A percentile compares a stretch with the other conserved stretches of the same genome.
These are phyloP conservation scores for Aphelenchoides avenae DNA, from an alignment of 1,140 invertebrate genomes.

Conservation along the genomic window DNA sequence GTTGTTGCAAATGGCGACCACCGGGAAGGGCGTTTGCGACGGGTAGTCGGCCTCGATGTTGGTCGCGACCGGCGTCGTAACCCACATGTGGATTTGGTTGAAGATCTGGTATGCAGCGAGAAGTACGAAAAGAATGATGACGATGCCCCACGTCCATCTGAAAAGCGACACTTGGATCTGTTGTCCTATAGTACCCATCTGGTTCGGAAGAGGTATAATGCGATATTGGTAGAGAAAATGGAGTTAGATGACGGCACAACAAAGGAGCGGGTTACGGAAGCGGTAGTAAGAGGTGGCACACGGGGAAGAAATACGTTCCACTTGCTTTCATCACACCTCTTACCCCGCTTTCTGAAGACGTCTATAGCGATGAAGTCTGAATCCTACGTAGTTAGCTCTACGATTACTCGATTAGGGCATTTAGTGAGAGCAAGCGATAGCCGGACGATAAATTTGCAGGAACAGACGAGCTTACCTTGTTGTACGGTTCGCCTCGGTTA, in stretches of 20 bases:
- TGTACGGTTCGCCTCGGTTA: slow-evolving; percentile 25
- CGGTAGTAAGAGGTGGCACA: slow-evolving; percentile 9
- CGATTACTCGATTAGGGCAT: neutral
- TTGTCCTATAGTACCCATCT: neutral
- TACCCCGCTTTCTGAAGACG: neutral
- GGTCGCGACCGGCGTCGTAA: slow-evolving; percentile 38
- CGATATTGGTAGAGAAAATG: slow-evolving; percentile 2
- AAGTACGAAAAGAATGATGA: slow-evolving; percentile 28
- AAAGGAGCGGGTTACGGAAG: slow-evolving; percentile 4
- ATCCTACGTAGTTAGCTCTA: neutral
- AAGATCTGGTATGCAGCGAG: slow-evolving; percentile 14
- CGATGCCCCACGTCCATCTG: slow-evolving; percentile 31
- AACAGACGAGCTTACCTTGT: slow-evolving; percentile 19
- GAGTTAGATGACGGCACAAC: neutral
- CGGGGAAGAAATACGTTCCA: neutral
- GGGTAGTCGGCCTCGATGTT: slow-evolving; percentile 59
- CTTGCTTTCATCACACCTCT: too few species aligned
- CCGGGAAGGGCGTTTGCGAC: slow-evolving; percentile 48
- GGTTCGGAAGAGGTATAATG: slow-evolving; percentile 2
- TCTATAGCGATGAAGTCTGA: neutral
- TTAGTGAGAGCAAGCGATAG: neutral
- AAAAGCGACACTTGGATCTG: slow-evolving; percentile 4
- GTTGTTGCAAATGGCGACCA: slow-evolving; percentile 58
- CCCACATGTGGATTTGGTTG: slow-evolving; percentile 17
- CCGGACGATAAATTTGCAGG: neutral